phyloP scores from a whole-genome alignment of 2,797 vertebrate genomes.

The Alfaro cultratus region DNA sequence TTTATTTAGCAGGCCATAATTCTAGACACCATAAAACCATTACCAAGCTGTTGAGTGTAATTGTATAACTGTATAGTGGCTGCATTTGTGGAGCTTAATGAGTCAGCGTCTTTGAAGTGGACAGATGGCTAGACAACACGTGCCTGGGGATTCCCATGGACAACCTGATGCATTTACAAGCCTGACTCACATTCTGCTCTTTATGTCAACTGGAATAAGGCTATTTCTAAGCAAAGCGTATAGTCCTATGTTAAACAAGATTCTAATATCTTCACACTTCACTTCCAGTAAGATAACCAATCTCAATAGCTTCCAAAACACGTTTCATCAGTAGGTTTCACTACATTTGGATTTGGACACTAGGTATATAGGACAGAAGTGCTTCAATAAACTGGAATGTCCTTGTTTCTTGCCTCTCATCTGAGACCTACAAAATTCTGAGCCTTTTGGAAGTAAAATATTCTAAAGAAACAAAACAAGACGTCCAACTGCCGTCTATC shows the following conservation, averaged over 20 bases:
- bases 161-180: slow-evolving; percentile 56
- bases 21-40: slow-evolving; percentile 90
- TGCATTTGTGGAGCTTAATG: slow-evolving; percentile 75
- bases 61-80: slow-evolving; percentile 78
- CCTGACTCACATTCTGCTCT: slow-evolving; percentile 47
- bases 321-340: not conserved
- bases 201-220: slow-evolving; percentile 15
- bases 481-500: not conserved
- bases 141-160: slow-evolving; percentile 71
- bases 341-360: not conserved
- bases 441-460: not conserved
- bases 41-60: slow-evolving; percentile 87
- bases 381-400: not conserved
- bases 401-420: not conserved
- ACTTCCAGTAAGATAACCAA: not conserved
- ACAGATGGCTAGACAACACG: slow-evolving; percentile 83
- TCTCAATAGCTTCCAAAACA: not conserved
- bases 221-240: slow-evolving; percentile 1
- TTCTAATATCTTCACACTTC: not conserved
- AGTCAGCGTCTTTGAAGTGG: slow-evolving; percentile 74
- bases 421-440: not conserved
- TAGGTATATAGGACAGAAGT: not conserved
- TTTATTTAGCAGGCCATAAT: slow-evolving; percentile 88
- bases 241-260: not conserved
- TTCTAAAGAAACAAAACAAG: not conserved